A percentile compares a stretch with the other conserved stretches of the same genome.
phyloP scores from a whole-genome alignment of 2,888 invertebrate species.

The Beris chalybata region DNA sequence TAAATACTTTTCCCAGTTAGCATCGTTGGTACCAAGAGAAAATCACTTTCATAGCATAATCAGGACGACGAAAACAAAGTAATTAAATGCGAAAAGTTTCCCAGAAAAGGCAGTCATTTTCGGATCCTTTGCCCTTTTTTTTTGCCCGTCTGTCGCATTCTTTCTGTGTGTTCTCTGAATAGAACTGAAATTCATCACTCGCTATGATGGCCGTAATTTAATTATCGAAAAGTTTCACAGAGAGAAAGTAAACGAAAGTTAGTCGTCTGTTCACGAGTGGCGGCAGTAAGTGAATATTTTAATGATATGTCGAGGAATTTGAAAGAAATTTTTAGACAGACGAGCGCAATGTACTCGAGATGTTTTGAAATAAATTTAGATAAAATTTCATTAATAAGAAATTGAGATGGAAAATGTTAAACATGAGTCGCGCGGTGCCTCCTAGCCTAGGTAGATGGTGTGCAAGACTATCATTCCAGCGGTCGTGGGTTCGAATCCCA shows the following conservation, averaged over 20 bases:
- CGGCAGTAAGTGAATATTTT: no score
- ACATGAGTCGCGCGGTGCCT: no score
- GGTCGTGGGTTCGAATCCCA: no score
- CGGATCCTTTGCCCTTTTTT: neutral
- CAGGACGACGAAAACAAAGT: constrained; percentile 32
- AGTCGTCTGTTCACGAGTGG: no score
- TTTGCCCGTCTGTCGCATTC: neutral
- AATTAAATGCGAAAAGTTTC: constrained; percentile 38
- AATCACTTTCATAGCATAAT: neutral
- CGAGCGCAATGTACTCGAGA: no score
- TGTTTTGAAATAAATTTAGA: no score
- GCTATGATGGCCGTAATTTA: constrained; percentile 36
- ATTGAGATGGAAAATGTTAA: no score
- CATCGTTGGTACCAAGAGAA: neutral
- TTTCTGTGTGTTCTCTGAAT: neutral
- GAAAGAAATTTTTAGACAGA: no score
- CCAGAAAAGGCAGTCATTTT: constrained; percentile 15
- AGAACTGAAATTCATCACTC: neutral
- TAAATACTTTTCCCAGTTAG: constrained; percentile 10
- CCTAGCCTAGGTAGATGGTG: no score
- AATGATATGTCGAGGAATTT: no score
- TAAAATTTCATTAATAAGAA: no score
- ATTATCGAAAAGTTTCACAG: constrained; percentile 35
- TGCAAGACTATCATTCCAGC: no score
- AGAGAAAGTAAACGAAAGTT: constrained; percentile 7